Conservation (phyloP, 2,888 invertebrate species). For the Embidobia sp. region DNA sequence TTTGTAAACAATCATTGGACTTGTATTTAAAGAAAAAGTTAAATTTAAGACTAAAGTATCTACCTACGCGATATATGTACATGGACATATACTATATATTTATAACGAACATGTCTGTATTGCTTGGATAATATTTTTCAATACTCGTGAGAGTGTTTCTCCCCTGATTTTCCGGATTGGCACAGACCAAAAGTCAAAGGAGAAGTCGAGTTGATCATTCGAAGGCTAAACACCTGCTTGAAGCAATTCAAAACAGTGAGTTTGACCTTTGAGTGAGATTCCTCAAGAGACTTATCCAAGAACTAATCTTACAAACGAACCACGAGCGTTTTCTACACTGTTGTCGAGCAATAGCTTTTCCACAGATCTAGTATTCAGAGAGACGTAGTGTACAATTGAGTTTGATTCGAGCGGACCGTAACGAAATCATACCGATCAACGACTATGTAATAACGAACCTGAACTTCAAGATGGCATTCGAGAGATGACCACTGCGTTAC, state of each 20-base stretch:
- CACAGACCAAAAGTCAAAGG: too few species aligned
- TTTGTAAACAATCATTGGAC: conserved; percentile 48
- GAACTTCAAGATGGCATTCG: conserved; percentile 43
- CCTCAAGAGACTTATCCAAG: too few species aligned
- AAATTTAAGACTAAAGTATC: conserved; percentile 18
- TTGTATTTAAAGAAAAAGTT: conserved; percentile 23
- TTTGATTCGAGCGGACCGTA: conserved; percentile 40
- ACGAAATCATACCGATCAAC: conserved; percentile 48
- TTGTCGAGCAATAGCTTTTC: conserved; percentile 78
- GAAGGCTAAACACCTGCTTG: too few species aligned
- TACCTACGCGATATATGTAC: conserved; percentile 20
- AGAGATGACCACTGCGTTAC: conserved; percentile 11
- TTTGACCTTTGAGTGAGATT: conserved; percentile 13
- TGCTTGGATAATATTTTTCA: conserved; percentile 42
- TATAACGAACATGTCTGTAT: conserved; percentile 35
- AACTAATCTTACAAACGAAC: too few species aligned
- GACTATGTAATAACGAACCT: conserved; percentile 39
- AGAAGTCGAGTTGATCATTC: too few species aligned
- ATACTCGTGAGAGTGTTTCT: conserved; percentile 67
- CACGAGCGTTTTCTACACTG: conserved; percentile 73
- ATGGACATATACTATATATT: conserved; percentile 36
- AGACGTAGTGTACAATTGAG: conserved; percentile 27
- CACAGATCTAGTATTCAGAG: conserved; percentile 71
- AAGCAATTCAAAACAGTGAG: conserved; percentile 15
- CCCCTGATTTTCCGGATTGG: conserved; percentile 69